phyloP scores from a whole-genome alignment of 2,797 vertebrate genomes.

The Enteromius unitaeniatus region DNA sequence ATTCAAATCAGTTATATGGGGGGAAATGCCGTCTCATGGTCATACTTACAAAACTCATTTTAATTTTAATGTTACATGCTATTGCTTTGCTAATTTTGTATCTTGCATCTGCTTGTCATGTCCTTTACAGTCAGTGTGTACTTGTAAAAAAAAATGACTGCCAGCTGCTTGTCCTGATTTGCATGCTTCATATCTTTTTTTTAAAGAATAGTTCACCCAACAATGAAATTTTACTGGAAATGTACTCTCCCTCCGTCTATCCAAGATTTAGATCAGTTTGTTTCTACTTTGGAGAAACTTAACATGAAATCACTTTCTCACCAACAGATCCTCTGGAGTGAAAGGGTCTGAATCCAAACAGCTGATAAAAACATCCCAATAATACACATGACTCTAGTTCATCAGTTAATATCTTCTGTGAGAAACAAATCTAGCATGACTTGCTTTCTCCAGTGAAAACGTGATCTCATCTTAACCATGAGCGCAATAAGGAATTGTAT shows the following conservation, averaged over 20 bases:
- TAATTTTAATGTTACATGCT: conserved; percentile 18
- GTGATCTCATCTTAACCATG: background rate
- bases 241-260: background rate
- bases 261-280: background rate
- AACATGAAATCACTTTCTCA: background rate
- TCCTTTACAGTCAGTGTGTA: conserved; percentile 6
- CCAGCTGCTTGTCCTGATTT: conserved; percentile 72
- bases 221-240: background rate
- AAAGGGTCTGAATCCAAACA: background rate
- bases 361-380: no score
- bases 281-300: background rate
- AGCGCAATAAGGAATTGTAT: background rate
- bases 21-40: conserved; percentile 36
- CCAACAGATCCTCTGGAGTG: background rate
- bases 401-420: background rate
- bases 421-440: background rate
- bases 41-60: conserved; percentile 33
- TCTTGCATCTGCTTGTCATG: conserved; percentile 50
- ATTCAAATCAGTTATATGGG: conserved; percentile 27
- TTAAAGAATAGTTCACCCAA: conserved; percentile 33
- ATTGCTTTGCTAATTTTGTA: conserved; percentile 55
- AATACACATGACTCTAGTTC: background rate
- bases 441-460: background rate
- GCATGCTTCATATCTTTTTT: conserved; percentile 67
- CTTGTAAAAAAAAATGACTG: conserved; percentile 31